Evolutionary conservation across 2,888 invertebrate genomes (phyloP).

Genomic region (Eutolmus rufibarbis): DNA sequence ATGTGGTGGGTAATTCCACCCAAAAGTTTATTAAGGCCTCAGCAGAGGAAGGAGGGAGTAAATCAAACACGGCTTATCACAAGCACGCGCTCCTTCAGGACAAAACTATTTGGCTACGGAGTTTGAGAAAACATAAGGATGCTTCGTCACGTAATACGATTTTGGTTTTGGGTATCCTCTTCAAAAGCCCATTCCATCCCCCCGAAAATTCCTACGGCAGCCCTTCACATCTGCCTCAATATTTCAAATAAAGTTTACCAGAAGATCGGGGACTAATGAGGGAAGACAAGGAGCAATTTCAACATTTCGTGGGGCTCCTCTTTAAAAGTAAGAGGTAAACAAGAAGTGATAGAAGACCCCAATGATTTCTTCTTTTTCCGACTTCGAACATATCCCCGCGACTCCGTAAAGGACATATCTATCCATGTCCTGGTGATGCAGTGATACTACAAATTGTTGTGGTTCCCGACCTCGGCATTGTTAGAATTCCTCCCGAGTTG

Average conservation of each 20-base stretch:
- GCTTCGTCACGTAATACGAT: not conserved
- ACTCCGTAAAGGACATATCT: not conserved
- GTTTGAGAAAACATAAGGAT: not conserved
- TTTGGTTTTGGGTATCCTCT: not conserved
- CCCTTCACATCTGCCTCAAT: not conserved
- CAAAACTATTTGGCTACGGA: not conserved
- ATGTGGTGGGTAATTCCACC: not conserved
- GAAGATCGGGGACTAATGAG: not conserved
- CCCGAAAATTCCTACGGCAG: not conserved
- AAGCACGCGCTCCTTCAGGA: not conserved
- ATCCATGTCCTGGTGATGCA: not conserved
- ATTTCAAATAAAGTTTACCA: not conserved
- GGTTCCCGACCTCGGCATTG: not conserved
- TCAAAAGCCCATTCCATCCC: not conserved
- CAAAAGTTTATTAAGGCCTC: not conserved
- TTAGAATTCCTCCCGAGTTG: not conserved
- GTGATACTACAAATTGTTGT: not conserved
- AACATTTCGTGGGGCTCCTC: not conserved
- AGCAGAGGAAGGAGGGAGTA: not conserved
- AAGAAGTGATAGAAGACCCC: not conserved
- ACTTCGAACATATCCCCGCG: not conserved
- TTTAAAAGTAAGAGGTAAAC: not conserved
- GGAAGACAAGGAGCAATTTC: not conserved
- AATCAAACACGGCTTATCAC: not conserved
- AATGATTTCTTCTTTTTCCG: not conserved